Base-by-base conservation (phyloP, 2,797 vertebrate genomes). In the Triplophysa bombifrons region DNA sequence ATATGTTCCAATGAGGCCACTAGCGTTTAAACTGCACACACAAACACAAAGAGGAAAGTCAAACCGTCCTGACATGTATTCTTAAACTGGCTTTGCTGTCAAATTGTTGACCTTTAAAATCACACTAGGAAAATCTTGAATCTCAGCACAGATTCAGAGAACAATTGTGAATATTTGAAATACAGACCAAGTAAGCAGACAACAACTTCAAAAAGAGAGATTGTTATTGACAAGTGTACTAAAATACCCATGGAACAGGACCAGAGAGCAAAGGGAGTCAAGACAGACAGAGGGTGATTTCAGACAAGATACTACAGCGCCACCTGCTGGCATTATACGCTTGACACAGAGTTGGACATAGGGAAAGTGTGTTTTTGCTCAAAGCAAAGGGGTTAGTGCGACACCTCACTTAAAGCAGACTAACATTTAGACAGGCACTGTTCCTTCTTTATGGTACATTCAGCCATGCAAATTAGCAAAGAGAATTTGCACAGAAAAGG, bases 271-370 rank as follows among this genome's bases (percentile, higher is more conserved):
- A 80, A 67, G 84, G 69, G 67, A 63, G 66, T 55, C 73, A 53
- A 64, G 67, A 73, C 73, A 76, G 55, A 82, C 83, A 63, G 51
- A 34, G 51, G 60, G n/a, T 20, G 20, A 56, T 56, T 61, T 69
- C 22, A 68, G 38, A 53, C 51, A 67, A 75, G 56, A 64, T 25
- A 79, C 80, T 82, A 69, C 50, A 77, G 82, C 82, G 16, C 87
- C 89, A 64, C 81, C 89, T 85, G 51, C 75, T 88, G 87, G 84
- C 80, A 20, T 44, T 3, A 30, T 63, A 60, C 70, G 76, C 73
- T 89, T 88, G 82, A 81, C 76, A 84, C 77, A 73, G 77, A 80
- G 75, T 46, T 73, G 86, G 81, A 82, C 87, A 82, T 44, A 81
- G 83, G 73, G 80, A 78, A 85, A 86, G 78, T 74, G 78, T 74